A percentile compares a stretch with the other conserved stretches of the same genome.
Evolutionary conservation across 2,113 vertebrate species (phyloP).

Genomic region (Morphnarchus princeps): DNA sequence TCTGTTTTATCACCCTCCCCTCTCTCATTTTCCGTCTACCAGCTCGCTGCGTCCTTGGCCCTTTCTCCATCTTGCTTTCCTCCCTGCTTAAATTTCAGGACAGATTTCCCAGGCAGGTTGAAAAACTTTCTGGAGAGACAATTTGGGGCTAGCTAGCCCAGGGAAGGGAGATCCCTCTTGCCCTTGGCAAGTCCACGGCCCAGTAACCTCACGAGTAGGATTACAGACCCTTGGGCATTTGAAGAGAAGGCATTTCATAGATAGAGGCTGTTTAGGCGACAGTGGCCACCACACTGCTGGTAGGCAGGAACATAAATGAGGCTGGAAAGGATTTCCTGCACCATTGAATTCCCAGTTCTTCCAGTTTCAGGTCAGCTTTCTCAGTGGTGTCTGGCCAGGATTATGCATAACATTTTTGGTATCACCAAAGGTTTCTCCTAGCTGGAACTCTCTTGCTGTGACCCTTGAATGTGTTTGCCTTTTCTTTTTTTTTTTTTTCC

Average conservation of each 20-base stretch:
- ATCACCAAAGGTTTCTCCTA: not conserved
- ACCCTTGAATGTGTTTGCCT: not conserved
- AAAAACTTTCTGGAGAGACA: not conserved
- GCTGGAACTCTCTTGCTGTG: not conserved
- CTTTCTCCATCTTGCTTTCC: not conserved
- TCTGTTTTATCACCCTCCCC: not conserved
- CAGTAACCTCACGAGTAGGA: not conserved
- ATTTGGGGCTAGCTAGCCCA: not conserved
- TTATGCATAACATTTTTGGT: not conserved
- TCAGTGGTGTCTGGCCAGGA: not conserved
- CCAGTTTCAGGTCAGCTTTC: not conserved
- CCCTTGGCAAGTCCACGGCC: not conserved
- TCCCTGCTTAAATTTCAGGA: not conserved
- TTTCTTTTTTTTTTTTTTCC: not conserved
- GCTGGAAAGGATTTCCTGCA: not conserved
- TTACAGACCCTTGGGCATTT: not conserved
- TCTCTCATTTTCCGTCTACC: not conserved
- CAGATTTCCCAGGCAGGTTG: not conserved
- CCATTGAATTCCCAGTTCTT: not conserved
- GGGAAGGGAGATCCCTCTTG: not conserved
- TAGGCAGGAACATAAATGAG: accelerated
- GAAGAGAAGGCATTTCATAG: not conserved
- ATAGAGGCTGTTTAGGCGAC: not conserved
- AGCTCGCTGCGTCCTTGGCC: not conserved
- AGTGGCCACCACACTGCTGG: not conserved